Evolutionary conservation across 1,140 invertebrate species (phyloP).

Genomic region (Pseudoatta argentina): DNA sequence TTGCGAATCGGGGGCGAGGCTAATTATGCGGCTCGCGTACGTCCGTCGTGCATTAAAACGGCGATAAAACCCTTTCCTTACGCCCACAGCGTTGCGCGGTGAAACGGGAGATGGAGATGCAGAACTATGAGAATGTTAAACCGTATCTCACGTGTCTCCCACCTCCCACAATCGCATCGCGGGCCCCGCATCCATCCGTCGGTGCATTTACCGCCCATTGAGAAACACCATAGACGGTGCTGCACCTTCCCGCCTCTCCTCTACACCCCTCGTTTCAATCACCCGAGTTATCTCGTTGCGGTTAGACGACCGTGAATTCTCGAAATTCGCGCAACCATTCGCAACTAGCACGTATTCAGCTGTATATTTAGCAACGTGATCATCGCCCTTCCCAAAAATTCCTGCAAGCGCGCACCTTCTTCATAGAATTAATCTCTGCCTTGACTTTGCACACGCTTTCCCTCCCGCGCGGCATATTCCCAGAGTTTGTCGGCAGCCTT

Average conservation of each 20-base stretch:
- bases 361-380: constrained; percentile 4
- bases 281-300: constrained; percentile 36
- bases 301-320: constrained; percentile 42
- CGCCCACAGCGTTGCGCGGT: constrained; percentile 52
- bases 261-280: constrained; percentile 44
- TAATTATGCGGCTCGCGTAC: constrained; percentile 64
- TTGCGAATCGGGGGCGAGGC: constrained; percentile 50
- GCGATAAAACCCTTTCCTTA: constrained; percentile 69
- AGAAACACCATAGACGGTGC: constrained; percentile 72
- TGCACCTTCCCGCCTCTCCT: constrained; percentile 35
- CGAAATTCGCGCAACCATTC: constrained; percentile 25
- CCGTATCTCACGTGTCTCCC: constrained; percentile 69
- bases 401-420: background rate
- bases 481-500: constrained; percentile 28
- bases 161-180: constrained; percentile 63
- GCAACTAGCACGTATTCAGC: background rate
- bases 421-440: constrained; percentile 21
- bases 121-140: constrained; percentile 71
- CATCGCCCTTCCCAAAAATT: constrained; percentile 54
- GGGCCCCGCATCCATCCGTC: constrained; percentile 41
- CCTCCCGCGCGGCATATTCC: background rate
- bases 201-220: constrained; percentile 74
- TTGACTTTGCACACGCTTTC: constrained; percentile 51
- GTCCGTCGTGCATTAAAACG: constrained; percentile 50
- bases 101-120: constrained; percentile 16